Conservation (phyloP, 1,140 invertebrate genomes). For the Drosophila hydei region DNA sequence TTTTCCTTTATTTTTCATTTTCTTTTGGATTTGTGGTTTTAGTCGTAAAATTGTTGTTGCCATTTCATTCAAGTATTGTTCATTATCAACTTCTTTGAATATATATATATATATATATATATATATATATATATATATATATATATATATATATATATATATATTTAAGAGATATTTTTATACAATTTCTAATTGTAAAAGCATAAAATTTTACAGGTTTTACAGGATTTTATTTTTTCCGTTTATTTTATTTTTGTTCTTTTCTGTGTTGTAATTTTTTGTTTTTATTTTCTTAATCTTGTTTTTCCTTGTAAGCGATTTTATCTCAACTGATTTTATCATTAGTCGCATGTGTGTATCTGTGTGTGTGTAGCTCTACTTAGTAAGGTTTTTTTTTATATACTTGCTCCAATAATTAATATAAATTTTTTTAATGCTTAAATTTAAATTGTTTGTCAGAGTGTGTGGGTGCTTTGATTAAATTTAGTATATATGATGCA, state of each 20-base stretch:
- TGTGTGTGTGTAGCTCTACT: slow-evolving; percentile 59
- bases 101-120: no score
- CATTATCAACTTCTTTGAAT: slow-evolving; percentile 35
- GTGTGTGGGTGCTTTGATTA: slow-evolving; percentile 32
- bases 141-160: slow-evolving; percentile 42
- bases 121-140: slow-evolving; percentile 22
- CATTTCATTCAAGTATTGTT: slow-evolving; percentile 23
- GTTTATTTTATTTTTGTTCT: no score
- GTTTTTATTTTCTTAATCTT: slow-evolving; percentile 34
- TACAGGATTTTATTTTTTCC: slow-evolving; percentile 18
- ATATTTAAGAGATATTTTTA: slow-evolving; percentile 37
- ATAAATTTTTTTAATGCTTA: slow-evolving; percentile 51
- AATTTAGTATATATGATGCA: slow-evolving; percentile 55
- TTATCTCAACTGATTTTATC: slow-evolving; percentile 47
- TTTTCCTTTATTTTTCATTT: not conserved
- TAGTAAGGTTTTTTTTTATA: slow-evolving; percentile 53
- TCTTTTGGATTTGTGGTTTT: slow-evolving; percentile 42
- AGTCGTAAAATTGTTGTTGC: slow-evolving; percentile 46
- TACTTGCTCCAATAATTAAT: slow-evolving; percentile 70
- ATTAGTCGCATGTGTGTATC: slow-evolving; percentile 26
- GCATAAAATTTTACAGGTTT: slow-evolving; percentile 69
- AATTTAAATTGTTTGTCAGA: slow-evolving; percentile 25
- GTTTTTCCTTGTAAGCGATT: slow-evolving; percentile 36
- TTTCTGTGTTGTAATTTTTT: not conserved
- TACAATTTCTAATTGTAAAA: slow-evolving; percentile 78